Evolutionary conservation across 2,113 vertebrate species (phyloP).

Genomic region (Etheostoma cragini): DNA sequence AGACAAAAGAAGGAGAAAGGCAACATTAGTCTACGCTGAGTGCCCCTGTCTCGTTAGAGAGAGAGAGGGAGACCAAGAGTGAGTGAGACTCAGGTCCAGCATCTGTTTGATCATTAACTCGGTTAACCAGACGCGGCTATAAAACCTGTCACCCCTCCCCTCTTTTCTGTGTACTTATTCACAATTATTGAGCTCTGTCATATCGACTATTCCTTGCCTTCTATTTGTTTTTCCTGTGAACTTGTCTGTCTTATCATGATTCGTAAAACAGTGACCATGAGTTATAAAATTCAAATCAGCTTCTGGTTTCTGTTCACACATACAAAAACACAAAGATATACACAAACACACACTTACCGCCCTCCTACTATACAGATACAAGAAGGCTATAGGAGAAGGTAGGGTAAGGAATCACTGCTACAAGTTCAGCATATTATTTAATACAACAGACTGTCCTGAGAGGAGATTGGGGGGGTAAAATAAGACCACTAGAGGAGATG

Average conservation of each 20-base stretch:
- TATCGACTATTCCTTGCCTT: conserved; percentile 2
- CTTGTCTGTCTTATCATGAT: conserved; percentile 32
- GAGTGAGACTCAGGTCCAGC: conserved; percentile 46
- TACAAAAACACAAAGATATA: conserved; percentile 25
- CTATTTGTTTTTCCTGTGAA: conserved; percentile 45
- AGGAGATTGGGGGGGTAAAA: not conserved
- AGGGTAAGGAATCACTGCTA: conserved; percentile 30
- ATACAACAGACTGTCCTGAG: conserved; percentile 35
- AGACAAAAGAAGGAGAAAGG: conserved; percentile 65
- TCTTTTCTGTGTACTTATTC: conserved; percentile 31
- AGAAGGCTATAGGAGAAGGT: conserved; percentile 23
- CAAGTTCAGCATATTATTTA: conserved; percentile 24
- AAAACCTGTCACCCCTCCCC: conserved; percentile 55
- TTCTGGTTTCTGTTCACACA: conserved; percentile 48
- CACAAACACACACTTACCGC: not conserved
- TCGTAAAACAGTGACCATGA: conserved; percentile 5
- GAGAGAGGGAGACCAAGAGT: conserved; percentile 41
- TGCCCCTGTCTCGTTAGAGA: conserved; percentile 69
- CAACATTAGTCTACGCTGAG: conserved; percentile 74
- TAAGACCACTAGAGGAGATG: not conserved
- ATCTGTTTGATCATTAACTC: conserved; percentile 77
- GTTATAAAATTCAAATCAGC: conserved; percentile 33
- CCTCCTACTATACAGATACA: conserved; percentile 16
- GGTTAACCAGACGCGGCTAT: conserved; percentile 48
- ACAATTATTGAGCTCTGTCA: conserved; percentile 41